A percentile compares a stretch with the other conserved stretches of the same genome.
Conservation (phyloP, 1,140 invertebrate genomes). For the Drosophila pallidifrons region DNA sequence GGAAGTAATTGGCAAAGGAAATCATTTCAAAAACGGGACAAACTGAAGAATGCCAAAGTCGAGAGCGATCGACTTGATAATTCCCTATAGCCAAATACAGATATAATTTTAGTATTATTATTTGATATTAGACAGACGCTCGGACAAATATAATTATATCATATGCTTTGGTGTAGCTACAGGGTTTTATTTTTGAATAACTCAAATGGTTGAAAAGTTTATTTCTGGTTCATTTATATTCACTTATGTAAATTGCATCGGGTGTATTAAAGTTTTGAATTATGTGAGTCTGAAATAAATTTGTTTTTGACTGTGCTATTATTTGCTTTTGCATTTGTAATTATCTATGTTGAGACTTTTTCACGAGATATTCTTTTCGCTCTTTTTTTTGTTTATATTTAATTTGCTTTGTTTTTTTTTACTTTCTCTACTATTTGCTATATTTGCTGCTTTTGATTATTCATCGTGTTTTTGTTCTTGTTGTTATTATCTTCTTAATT, state of each 20-base stretch:
- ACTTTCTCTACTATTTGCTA: constrained; percentile 71
- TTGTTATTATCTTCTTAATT: constrained; percentile 35
- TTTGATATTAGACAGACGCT: neutral
- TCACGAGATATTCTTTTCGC: constrained; percentile 21
- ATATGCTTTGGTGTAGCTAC: neutral
- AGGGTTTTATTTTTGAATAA: constrained; percentile 5
- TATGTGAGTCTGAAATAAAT: constrained; percentile 52
- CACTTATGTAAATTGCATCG: constrained; percentile 40
- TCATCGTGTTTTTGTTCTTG: constrained; percentile 46
- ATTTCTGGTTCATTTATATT: constrained; percentile 23
- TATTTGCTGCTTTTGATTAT: constrained; percentile 78
- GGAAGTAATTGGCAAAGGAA: constrained; percentile 58
- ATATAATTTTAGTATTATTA: neutral
- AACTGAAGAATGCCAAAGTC: constrained; percentile 2
- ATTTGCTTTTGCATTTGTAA: constrained; percentile 25
- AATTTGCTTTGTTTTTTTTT: constrained; percentile 43
- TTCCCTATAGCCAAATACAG: constrained; percentile 3
- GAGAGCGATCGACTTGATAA: constrained; percentile 2
- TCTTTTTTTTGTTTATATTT: constrained; percentile 40
- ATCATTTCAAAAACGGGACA: neutral
- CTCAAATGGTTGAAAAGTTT: constrained; percentile 18
- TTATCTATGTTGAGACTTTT: constrained; percentile 47
- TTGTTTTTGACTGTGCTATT: constrained; percentile 58
- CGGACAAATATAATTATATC: neutral
- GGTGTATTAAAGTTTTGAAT: constrained; percentile 43